These are phyloP conservation scores for Halcyon senegalensis DNA, from an alignment of 2,113 vertebrate genomes.

Conservation along the genomic window DNA sequence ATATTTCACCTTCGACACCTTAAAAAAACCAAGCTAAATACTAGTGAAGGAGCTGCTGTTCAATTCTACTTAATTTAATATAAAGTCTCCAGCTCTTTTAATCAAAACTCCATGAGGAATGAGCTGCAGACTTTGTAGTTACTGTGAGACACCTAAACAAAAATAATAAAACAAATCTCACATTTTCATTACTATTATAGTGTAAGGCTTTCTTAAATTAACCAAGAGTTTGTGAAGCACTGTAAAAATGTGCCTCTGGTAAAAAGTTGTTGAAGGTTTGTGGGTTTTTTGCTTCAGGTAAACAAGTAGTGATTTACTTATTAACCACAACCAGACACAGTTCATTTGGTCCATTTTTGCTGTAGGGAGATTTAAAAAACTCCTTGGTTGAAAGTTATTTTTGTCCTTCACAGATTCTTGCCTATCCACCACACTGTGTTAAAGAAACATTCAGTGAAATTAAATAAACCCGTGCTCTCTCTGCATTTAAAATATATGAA, in stretches of 20 bases:
- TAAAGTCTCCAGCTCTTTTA: not conserved
- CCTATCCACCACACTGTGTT: not conserved
- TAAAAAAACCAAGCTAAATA: not conserved
- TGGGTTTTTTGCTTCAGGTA: not conserved
- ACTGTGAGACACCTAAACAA: not conserved
- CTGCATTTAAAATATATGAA: not conserved
- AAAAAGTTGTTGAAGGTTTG: rapidly evolving
- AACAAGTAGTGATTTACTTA: not conserved
- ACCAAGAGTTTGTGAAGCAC: not conserved
- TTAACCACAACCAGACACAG: not conserved
- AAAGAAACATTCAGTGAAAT: not conserved
- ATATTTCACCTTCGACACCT: not conserved
- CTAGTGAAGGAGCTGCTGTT: not conserved
- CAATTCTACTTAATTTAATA: not conserved
- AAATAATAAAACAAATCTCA: not conserved
- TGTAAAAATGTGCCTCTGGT: not conserved
- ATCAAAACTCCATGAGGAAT: not conserved
- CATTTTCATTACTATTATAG: not conserved
- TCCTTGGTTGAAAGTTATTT: not conserved
- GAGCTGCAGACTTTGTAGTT: not conserved
- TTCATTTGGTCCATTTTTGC: not conserved
- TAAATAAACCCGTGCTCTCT: not conserved
- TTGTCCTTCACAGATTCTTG: not conserved
- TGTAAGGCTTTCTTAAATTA: not conserved
- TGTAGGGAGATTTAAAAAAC: not conserved